Evolutionary conservation across 2,888 invertebrate genomes (phyloP).

Genomic region (Ochropleura leucogaster): DNA sequence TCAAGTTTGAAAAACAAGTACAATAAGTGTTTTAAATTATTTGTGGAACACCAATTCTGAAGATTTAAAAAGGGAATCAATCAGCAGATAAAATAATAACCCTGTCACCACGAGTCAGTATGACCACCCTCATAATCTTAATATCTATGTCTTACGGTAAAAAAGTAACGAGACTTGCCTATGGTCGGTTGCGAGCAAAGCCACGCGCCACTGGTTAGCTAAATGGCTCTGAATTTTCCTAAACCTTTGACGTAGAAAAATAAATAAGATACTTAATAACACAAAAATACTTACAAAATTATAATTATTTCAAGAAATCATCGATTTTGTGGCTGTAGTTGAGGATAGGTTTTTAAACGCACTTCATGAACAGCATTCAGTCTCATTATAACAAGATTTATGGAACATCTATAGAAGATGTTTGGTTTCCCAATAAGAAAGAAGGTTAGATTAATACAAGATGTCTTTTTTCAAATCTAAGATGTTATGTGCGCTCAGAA

Average conservation of each 20-base stretch:
- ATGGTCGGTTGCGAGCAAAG: constrained; percentile 75
- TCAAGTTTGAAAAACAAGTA: neutral
- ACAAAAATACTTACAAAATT: constrained; percentile 64
- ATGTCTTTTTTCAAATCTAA: neutral
- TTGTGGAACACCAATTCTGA: neutral
- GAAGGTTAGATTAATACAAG: neutral
- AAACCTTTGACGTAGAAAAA: constrained; percentile 81
- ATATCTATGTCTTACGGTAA: constrained; percentile 88
- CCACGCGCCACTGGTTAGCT: constrained; percentile 71
- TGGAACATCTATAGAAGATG: neutral
- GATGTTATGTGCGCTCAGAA: no score
- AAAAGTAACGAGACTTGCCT: constrained; percentile 86
- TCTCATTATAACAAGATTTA: neutral
- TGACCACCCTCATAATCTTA: constrained; percentile 74
- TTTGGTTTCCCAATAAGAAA: neutral
- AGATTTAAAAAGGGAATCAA: neutral
- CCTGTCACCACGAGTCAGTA: constrained; percentile 25
- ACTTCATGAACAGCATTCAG: neutral
- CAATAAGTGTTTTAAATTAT: neutral
- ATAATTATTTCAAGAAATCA: constrained; percentile 58
- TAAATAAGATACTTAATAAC: constrained; percentile 83
- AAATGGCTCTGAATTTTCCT: constrained; percentile 84
- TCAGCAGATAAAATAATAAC: constrained; percentile 25
- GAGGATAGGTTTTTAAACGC: constrained; percentile 20
- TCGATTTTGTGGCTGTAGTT: constrained; percentile 70